Conservation (phyloP, 2,797 vertebrate genomes). For the Mastacembelus armatus region DNA sequence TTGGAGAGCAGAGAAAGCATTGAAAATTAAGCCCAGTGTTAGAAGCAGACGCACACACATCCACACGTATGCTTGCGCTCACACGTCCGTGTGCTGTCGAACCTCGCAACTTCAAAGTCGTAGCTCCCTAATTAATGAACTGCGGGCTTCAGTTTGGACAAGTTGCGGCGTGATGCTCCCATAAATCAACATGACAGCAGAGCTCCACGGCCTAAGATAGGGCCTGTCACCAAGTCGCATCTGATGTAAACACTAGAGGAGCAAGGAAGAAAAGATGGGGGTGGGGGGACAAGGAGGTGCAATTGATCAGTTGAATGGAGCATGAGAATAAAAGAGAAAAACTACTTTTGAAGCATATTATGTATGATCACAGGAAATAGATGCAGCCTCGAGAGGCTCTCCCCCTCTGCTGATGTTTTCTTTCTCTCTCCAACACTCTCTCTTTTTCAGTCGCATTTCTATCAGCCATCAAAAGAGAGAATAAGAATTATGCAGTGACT, state of each 20-base stretch:
- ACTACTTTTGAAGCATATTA: constrained; percentile 98
- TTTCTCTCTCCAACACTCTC: constrained; percentile 62
- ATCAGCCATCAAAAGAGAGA: constrained; percentile 99
- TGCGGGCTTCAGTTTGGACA: constrained; percentile 99
- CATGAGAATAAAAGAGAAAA: constrained; percentile 92
- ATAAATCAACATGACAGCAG: constrained; percentile 99
- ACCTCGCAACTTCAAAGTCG: constrained; percentile 96
- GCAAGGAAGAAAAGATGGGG: constrained; percentile 84
- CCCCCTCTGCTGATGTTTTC: constrained; percentile 72
- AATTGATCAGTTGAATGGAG: constrained; percentile 99
- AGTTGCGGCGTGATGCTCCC: constrained; percentile 98
- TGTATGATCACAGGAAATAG: constrained; percentile 99
- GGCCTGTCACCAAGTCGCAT: constrained; percentile 97
- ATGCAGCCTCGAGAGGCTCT: constrained; percentile 96
- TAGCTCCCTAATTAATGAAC: constrained; percentile 99
- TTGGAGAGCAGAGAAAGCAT: constrained; percentile 66
- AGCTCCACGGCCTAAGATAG: constrained; percentile 97
- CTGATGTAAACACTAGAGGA: constrained; percentile 96
- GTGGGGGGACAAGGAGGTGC: constrained; percentile 88
- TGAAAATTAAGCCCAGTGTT: constrained; percentile 92
- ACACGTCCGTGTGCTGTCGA: constrained; percentile 81
- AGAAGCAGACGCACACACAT: constrained; percentile 75
- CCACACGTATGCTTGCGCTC: constrained; percentile 25
- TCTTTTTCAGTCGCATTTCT: constrained; percentile 90
- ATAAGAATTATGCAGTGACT: constrained; percentile 96